Conservation (phyloP, 1,140 invertebrate genomes). For the Coenobita brevimanus region DNA sequence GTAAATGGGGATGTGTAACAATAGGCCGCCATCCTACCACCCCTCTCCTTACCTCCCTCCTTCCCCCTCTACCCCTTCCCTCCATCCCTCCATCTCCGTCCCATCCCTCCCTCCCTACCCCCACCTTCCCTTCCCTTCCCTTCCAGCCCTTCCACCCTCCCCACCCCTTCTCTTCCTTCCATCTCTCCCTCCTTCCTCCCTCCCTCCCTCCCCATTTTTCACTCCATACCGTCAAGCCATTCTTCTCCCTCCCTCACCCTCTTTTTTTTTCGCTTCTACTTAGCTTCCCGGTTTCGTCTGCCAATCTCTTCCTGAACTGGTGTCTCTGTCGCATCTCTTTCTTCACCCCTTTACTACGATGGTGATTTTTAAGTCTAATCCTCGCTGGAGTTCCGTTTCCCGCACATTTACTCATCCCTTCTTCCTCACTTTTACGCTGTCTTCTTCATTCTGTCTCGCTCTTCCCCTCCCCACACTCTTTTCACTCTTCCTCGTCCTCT, state of each 20-base stretch:
- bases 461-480: too few species aligned
- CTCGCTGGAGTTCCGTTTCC: not conserved
- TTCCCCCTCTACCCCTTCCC: not conserved
- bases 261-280: not conserved
- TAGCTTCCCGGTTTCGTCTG: not conserved
- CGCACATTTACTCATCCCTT: not conserved
- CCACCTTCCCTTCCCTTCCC: not conserved
- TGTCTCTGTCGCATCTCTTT: not conserved
- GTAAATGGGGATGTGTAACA: conserved; percentile 20
- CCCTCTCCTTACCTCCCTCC: not conserved
- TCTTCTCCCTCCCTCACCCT: not conserved
- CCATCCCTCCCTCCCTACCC: not conserved
- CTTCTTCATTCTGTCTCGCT: too few species aligned
- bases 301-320: not conserved
- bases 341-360: not conserved
- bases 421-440: not conserved
- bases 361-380: not conserved
- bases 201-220: not conserved
- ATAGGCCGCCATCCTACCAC: conserved; percentile 24
- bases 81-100: not conserved
- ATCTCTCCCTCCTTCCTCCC: not conserved
- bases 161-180: too few species aligned
- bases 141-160: not conserved
- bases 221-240: too few species aligned
- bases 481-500: not conserved